Evolutionary conservation across 2,888 invertebrate species (phyloP), one percentile per base, ranked within the genome.

Genomic region (Actias luna): DNA sequence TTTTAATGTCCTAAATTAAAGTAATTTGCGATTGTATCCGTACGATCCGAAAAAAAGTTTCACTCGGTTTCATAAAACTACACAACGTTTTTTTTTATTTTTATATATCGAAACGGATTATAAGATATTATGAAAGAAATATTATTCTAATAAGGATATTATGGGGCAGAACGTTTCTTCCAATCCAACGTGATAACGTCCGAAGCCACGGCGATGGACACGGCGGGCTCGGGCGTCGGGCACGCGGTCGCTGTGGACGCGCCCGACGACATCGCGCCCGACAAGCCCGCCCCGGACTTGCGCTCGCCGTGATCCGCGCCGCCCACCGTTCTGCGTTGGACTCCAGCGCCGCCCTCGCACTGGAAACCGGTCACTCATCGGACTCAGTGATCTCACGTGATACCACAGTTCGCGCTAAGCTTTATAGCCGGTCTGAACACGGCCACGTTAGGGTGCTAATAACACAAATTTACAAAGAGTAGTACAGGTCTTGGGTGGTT

Each of bases 141-240:
- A 60, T 42, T 59, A 55, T 55, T 55, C 55, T 55, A 55, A 55
- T 55, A 55, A 55, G 55, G 55, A 29, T 58, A 35, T 58, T 58
- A 58, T 62, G 58, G 58, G 58, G 3, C 39, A 92, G 94, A 94
- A 82, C 93, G 94, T 64, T 94, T 94, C 89, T 94, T 94, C 85
- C 94, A 94, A 88, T 93, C 94, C 52, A 93, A 91, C 76, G 93
- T 93, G 75, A 92, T 93, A 63, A 93, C 93, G 50, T 89, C 93
- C 1, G 94, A 94, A 67, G 88, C 93, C 63, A 87, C 93, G 22
- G 94, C 94, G 52, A 93, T 93, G 92, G 93, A 93, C 82, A 93
- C 90, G 62, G 80, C 84, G 2, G 82, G 80, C 36, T 77, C 87
- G 5, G 78, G 73, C 16, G 87, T 85, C 62, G 84, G 80, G 1